phyloP scores from a whole-genome alignment of 2,113 vertebrate species.

The Sprattus sprattus region DNA sequence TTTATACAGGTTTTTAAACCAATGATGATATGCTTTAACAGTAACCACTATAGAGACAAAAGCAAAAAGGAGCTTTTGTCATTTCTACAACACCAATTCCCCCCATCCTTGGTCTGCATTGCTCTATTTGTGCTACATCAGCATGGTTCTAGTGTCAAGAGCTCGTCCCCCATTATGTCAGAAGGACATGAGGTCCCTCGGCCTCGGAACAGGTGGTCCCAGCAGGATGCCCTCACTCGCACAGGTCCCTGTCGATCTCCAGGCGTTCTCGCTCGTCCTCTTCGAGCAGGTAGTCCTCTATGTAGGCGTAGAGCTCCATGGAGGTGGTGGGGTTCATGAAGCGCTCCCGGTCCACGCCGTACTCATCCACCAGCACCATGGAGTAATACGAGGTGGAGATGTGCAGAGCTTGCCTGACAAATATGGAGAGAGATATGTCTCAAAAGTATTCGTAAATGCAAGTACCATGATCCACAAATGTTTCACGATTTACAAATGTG shows the following conservation, averaged over 20 bases:
- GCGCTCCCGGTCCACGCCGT: conserved; percentile 83
- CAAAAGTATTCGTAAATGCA: no score
- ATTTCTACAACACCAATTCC: background rate
- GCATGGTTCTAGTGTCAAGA: background rate
- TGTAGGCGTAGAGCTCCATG: conserved; percentile 85
- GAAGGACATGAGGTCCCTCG: background rate
- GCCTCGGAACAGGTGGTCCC: background rate
- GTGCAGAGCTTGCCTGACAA: conserved; percentile 78
- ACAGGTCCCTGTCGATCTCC: conserved; percentile 72
- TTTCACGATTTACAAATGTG: no score
- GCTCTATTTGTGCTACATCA: background rate
- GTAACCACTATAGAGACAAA: background rate
- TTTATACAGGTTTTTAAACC: background rate
- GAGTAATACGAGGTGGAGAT: conserved; percentile 86
- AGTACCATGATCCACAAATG: no score
- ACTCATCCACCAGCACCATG: conserved; percentile 87
- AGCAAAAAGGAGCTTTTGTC: background rate
- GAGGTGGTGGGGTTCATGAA: conserved; percentile 79
- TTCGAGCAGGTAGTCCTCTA: conserved; percentile 84
- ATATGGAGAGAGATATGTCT: no score
- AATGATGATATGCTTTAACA: background rate
- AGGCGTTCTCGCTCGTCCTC: conserved; percentile 73
- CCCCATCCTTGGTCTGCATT: background rate
- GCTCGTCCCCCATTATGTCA: background rate
- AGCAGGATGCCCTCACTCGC: conserved; percentile 69